Percentiles rank a stretch among this genome's conserved stretches.
These are phyloP conservation scores for Exocentrus adspersus DNA, from an alignment of 2,888 invertebrate species.

Conservation along the genomic window DNA sequence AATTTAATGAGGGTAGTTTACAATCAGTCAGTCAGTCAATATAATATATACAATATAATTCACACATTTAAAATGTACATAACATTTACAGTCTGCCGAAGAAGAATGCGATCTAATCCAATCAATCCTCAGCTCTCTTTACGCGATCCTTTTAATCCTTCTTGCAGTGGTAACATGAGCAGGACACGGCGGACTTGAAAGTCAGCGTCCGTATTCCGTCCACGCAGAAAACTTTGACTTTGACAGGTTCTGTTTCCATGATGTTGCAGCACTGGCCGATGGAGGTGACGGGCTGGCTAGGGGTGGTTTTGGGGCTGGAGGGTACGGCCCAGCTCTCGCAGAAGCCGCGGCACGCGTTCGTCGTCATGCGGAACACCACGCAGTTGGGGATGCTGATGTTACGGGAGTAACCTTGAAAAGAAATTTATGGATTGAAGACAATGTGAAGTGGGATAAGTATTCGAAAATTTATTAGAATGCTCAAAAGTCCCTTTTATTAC, in stretches of 20 bases:
- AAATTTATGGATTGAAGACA: too few species aligned
- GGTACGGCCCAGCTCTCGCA: constrained; percentile 90
- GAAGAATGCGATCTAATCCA: constrained; percentile 18
- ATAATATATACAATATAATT: constrained; percentile 51
- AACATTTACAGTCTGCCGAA: constrained; percentile 37
- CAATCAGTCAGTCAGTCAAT: constrained; percentile 57
- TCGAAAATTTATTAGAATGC: too few species aligned
- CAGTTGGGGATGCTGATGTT: constrained; percentile 86
- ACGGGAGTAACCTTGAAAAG: constrained; percentile 85
- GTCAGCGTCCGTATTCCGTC: constrained; percentile 81
- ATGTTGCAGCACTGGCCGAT: constrained; percentile 91
- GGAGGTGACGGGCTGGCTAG: constrained; percentile 67
- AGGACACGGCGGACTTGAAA: constrained; percentile 85
- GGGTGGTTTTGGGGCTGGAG: constrained; percentile 68
- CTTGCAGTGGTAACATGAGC: constrained; percentile 88
- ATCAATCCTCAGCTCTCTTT: neutral
- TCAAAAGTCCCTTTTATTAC: too few species aligned
- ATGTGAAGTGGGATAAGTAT: too few species aligned
- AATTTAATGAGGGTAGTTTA: constrained; percentile 43
- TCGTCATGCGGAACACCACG: constrained; percentile 84
- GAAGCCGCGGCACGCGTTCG: constrained; percentile 88
- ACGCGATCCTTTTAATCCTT: constrained; percentile 69
- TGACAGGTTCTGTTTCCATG: constrained; percentile 86
- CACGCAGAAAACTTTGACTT: constrained; percentile 80
- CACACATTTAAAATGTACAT: constrained; percentile 37